Percentiles rank a stretch among this genome's conserved stretches.
These are phyloP conservation scores for Spea hammondii DNA, from an alignment of 2,797 vertebrate genomes.

Conservation along the genomic window DNA sequence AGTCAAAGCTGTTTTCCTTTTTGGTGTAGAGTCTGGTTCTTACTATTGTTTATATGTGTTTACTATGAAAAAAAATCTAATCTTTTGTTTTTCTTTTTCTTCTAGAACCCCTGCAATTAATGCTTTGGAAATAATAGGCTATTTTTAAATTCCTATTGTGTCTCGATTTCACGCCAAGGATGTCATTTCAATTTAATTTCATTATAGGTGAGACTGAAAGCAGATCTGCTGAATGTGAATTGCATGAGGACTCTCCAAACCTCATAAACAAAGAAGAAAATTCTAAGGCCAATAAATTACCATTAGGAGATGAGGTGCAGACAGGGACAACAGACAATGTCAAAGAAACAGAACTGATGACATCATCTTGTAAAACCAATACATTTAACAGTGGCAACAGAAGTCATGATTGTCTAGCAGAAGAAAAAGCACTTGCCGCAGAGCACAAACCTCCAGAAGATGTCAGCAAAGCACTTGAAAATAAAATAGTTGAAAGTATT, in stretches of 20 bases:
- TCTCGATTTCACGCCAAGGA: slow-evolving; percentile 46
- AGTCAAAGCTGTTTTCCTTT: too few species aligned
- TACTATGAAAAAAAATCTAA: too few species aligned
- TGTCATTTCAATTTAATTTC: slow-evolving; percentile 71
- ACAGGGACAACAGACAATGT: background rate
- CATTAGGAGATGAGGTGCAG: slow-evolving; percentile 24
- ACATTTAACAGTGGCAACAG: accelerated
- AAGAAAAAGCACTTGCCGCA: slow-evolving; percentile 54
- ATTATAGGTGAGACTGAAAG: slow-evolving; percentile 54
- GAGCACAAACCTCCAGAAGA: slow-evolving; percentile 65
- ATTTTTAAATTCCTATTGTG: too few species aligned
- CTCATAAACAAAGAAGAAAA: slow-evolving; percentile 38
- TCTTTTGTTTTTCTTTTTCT: too few species aligned
- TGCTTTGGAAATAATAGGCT: too few species aligned
- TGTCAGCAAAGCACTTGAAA: slow-evolving; percentile 57
- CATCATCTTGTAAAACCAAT: background rate
- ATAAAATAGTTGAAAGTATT: slow-evolving; percentile 58
- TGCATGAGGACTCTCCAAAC: slow-evolving; percentile 29
- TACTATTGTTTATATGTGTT: too few species aligned
- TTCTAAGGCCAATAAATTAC: slow-evolving; percentile 19
- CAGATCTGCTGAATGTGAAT: slow-evolving; percentile 11
- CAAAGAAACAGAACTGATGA: slow-evolving; percentile 7
- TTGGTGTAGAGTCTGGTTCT: too few species aligned
- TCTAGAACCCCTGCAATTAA: too few species aligned
- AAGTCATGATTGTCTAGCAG: background rate